Evolutionary conservation across 2,888 invertebrate species (phyloP), one percentile per base, ranked within the genome.

Genomic region (Eupithecia dodoneata): DNA sequence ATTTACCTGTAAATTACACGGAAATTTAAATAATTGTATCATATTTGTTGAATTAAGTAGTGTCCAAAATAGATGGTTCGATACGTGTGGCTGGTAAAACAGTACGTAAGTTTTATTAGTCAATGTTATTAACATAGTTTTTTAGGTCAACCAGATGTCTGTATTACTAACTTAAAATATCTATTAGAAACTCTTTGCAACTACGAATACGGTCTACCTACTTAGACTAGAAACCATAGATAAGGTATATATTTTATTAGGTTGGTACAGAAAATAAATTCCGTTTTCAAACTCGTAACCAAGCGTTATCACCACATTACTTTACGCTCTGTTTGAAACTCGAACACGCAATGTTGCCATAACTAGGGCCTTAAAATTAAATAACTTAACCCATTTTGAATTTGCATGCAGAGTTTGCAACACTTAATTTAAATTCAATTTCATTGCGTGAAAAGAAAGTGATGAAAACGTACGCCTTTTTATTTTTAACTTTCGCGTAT

Each of bases 1-100:
- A 76, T 83, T 83, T 88, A 93, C 93, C 94, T 94, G 94, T 90
- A 93, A 92, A 90, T 87, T 81, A 47, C 42, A 66, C 41, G 65
- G 41, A 42, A 42, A 66, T 42, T 42, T 69, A 10, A 70, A 47
- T 47, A 47, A 30, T 9, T n/a, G 30, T 6, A 80, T 75, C 75
- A 86, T 9, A 79, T 83, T 85, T 77, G 85, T 73, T 65, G 67
- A 76, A 42, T 73, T 55, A 9, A 4, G 47, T 52, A 55, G 52
- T 42, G 12, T 55, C 10, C 3, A 13, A 15, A 42, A 71, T 47
- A 59, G 7, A 59, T 12, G 63, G 30, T 63, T 63, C 30, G 63
- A 4, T 30, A 59, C 9, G 3, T 12, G 18, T 63, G 12, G 63
- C 63, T 63, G 63, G 63, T 4, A 63, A 30, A 18, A 3, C 63